These are phyloP conservation scores for Alligator mississippiensis DNA, from an alignment of 2,113 vertebrate genomes.

Conservation along the genomic window DNA sequence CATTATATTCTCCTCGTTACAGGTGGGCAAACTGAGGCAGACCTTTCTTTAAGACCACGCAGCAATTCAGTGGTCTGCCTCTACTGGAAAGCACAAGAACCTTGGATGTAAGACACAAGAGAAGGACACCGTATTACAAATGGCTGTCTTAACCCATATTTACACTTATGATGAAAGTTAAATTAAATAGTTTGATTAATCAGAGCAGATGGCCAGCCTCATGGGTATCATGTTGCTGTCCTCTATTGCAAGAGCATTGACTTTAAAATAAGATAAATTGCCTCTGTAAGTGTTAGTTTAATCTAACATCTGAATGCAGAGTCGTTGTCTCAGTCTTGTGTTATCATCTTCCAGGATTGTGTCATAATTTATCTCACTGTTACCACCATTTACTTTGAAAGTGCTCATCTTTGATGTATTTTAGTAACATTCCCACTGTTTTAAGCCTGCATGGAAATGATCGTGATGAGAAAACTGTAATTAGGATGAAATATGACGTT, in stretches of 20 bases:
- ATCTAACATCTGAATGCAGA: constrained; percentile 62
- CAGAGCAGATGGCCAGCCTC: constrained; percentile 60
- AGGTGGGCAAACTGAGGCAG: constrained; percentile 19
- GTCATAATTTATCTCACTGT: constrained; percentile 60
- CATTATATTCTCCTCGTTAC: not conserved
- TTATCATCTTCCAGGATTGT: constrained; percentile 32
- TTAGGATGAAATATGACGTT: not conserved
- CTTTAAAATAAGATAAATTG: constrained; percentile 66
- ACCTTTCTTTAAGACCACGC: not conserved
- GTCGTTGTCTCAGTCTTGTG: constrained; percentile 38
- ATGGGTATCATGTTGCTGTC: constrained; percentile 58
- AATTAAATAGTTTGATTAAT: constrained; percentile 70
- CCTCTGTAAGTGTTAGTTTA: constrained; percentile 54
- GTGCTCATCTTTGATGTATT: constrained; percentile 31
- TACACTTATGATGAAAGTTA: constrained; percentile 57
- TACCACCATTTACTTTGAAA: constrained; percentile 39
- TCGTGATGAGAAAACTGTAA: not conserved
- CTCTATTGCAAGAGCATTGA: constrained; percentile 52
- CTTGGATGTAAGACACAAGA: constrained; percentile 20
- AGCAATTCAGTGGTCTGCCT: not conserved
- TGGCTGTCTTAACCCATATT: constrained; percentile 46
- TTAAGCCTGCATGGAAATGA: not conserved
- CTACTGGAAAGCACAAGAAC: constrained; percentile 24
- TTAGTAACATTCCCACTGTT: not conserved
- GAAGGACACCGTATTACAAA: constrained; percentile 51